Base-by-base conservation (phyloP, 2,888 invertebrate genomes). In the Argynnis bischoffii region DNA sequence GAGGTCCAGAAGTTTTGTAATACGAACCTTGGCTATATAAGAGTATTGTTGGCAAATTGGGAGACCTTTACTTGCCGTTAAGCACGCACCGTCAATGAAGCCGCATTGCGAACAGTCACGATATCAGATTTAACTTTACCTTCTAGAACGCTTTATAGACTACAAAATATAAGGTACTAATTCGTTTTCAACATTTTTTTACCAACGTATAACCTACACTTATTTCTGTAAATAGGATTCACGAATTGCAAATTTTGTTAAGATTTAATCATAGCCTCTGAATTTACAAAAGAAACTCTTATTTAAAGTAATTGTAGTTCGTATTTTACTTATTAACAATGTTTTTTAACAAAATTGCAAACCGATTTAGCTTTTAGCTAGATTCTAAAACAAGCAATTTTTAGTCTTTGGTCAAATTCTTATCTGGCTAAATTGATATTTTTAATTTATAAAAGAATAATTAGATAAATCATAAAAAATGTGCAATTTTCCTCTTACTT, bases 51-150 rank as follows among this genome's bases (percentile, higher is more conserved):
- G 60, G 65, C 53, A 69, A 66, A 66, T 65, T 65, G 61, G 55
- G 53, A 66, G 69, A 66, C 50, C 69, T 66, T 31, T 56, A 63
- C 51, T 65, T 69, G 57, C 61, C 61, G 56, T 41, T 63, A 31
- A 64, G 66, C 56, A 73, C 69, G 71, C 66, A 66, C 71, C 57
- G 48, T 57, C 48, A 53, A 55, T 55, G 53, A 54, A 50, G 59
- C 63, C 61, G 64, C 64, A 63, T 67, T 66, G 64, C 66, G 46
- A 59, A 63, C 55, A 66, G 66, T 69, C 71, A 69, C 69, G 73
- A 73, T 55, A 64, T 48, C 64, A 55, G 48, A 60, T 60, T 68
- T 60, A 59, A 35, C 35, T 59, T 54, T 46, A 54, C 46, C 59
- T 53, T 64, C 51, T n/a, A 54, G 46, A 18, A 46, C 41, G 6